Evolutionary conservation across 2,113 vertebrate genomes (phyloP).

Genomic region (Hyperopisus bebe): DNA sequence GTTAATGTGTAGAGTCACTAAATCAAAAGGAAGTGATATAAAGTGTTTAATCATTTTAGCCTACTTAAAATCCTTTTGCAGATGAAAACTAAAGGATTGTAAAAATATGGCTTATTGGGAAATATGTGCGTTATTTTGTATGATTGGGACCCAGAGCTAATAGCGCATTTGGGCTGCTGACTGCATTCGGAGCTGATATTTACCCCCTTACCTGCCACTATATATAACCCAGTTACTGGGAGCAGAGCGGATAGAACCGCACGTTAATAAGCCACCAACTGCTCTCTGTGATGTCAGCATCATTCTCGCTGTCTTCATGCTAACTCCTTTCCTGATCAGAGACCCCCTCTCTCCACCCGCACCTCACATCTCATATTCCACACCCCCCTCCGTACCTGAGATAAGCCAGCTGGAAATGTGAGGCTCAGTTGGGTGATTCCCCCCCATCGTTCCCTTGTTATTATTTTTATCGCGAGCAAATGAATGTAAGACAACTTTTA

Average conservation of each 20-base stretch:
- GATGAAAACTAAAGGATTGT: background rate
- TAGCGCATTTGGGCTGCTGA: background rate
- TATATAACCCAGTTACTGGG: background rate
- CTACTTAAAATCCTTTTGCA: background rate
- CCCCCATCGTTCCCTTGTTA: background rate
- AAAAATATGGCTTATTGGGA: background rate
- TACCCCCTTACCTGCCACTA: background rate
- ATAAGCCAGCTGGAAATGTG: background rate
- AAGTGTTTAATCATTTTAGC: background rate
- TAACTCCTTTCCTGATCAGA: constrained; percentile 25
- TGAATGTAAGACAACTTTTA: constrained; percentile 37
- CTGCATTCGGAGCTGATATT: background rate
- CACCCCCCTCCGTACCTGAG: background rate
- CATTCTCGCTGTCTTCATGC: constrained; percentile 11
- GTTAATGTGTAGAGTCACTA: background rate
- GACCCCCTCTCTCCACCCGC: constrained; percentile 12
- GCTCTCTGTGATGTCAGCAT: constrained; percentile 35
- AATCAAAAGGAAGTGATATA: background rate
- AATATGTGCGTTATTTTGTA: background rate
- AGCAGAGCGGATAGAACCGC: constrained; percentile 23
- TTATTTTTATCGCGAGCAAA: constrained; percentile 41
- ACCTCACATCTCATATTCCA: background rate
- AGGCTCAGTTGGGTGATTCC: constrained; percentile 14
- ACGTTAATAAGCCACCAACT: constrained; percentile 20
- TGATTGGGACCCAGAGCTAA: background rate